Conservation (phyloP, 2,888 invertebrate species). For the Stegophylla sp. region DNA sequence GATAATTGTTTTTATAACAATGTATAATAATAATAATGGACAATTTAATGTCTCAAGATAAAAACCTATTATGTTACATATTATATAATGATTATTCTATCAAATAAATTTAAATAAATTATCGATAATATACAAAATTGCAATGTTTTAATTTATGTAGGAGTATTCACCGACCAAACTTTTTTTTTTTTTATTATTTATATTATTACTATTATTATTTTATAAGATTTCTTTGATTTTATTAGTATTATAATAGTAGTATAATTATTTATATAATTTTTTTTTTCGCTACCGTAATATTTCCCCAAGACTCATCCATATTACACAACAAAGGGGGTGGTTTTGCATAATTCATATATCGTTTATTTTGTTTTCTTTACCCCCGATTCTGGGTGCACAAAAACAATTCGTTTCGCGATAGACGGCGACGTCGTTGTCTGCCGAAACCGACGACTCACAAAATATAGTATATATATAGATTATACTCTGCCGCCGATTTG, state of each 20-base stretch:
- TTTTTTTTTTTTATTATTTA: too few relatives aligned
- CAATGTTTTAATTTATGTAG: conserved; percentile 45
- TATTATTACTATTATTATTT: conserved; percentile 13
- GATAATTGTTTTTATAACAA: conserved; percentile 46
- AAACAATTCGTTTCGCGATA: conserved; percentile 26
- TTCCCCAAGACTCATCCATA: conserved; percentile 54
- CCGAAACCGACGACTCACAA: conserved; percentile 9
- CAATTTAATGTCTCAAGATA: conserved; percentile 37
- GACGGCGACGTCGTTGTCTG: conserved; percentile 10
- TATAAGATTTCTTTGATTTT: background rate
- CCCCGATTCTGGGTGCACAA: background rate
- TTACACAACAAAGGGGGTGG: conserved; percentile 16
- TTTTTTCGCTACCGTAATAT: background rate
- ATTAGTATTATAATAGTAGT: background rate
- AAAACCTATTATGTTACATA: conserved; percentile 56
- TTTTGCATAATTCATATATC: conserved; percentile 37
- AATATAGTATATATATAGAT: too few relatives aligned
- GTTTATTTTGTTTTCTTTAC: background rate
- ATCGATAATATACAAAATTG: conserved; percentile 51
- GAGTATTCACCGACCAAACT: conserved; percentile 3
- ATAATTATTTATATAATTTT: conserved; percentile 2
- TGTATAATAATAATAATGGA: conserved; percentile 50
- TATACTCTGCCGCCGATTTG: background rate
- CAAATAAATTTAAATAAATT: conserved; percentile 57
- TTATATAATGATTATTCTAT: conserved; percentile 52